phyloP scores from a whole-genome alignment of 2,113 vertebrate species.

The Actinemys pallida region DNA sequence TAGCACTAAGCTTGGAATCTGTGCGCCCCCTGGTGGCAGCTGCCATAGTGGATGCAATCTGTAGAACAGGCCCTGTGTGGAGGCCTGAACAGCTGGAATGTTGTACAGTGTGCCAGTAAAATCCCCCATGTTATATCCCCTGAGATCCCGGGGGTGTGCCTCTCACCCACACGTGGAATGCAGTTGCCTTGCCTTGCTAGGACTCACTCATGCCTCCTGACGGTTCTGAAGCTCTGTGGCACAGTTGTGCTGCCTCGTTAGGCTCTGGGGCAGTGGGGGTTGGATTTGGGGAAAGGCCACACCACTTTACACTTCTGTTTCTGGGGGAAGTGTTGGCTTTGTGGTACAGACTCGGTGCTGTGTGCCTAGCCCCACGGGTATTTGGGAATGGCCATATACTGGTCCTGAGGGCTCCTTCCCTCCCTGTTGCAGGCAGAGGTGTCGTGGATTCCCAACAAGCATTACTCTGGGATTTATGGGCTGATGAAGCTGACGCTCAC shows the following conservation, averaged over 20 bases:
- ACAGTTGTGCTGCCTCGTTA: neutral
- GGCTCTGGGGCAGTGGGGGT: neutral
- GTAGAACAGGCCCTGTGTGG: neutral
- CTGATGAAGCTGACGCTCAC: conserved; percentile 96
- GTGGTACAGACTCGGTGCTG: accelerated
- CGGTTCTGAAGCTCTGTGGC: neutral
- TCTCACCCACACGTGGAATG: neutral
- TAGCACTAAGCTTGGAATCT: neutral
- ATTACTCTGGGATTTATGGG: conserved; percentile 97
- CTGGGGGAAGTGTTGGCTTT: neutral
- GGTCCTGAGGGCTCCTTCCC: neutral
- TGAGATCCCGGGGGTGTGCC: neutral
- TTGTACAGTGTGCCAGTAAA: neutral
- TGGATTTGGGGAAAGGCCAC: neutral
- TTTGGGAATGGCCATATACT: neutral
- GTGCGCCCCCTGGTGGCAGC: neutral
- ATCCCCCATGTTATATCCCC: neutral
- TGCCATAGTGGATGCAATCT: neutral
- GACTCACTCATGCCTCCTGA: neutral
- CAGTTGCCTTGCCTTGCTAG: neutral
- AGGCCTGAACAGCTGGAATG: neutral
- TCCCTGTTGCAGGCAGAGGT: conserved; percentile 86
- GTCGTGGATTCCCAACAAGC: conserved; percentile 98
- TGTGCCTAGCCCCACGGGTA: accelerated
- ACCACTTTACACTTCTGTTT: neutral